Evolutionary conservation across 2,888 invertebrate species (phyloP).

Genomic region (Idaea straminata): DNA sequence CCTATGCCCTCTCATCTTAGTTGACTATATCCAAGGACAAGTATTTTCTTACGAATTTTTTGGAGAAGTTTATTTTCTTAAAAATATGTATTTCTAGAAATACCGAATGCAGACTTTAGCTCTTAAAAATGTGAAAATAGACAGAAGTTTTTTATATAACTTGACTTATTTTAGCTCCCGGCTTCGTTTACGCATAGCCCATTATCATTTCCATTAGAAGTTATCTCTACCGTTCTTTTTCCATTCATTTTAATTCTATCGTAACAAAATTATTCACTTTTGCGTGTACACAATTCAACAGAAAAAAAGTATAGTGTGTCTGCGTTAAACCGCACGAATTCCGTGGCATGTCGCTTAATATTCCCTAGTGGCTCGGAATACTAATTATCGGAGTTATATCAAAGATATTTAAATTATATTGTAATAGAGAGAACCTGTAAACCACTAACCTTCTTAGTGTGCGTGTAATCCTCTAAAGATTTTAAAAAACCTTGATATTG

Average conservation of each 20-base stretch:
- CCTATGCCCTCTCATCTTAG: too few species aligned
- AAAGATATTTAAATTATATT: not conserved
- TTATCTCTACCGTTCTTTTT: not conserved
- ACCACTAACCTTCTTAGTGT: too few species aligned
- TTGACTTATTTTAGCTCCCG: too few species aligned
- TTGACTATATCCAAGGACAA: too few species aligned
- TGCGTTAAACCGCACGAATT: conserved; percentile 39
- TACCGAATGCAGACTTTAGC: too few species aligned
- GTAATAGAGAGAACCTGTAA: not conserved
- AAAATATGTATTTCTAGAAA: too few species aligned
- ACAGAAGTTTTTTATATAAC: too few species aligned
- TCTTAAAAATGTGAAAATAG: too few species aligned
- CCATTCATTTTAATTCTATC: not conserved
- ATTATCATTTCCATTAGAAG: not conserved
- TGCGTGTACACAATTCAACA: not conserved
- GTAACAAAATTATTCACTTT: not conserved
- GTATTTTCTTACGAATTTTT: too few species aligned
- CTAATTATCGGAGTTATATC: conserved; percentile 43
- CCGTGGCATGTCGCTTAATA: conserved; percentile 45
- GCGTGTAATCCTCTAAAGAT: too few species aligned
- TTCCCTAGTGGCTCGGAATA: conserved; percentile 49
- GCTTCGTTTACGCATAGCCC: not conserved
- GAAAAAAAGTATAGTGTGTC: conserved; percentile 23
- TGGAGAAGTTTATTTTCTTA: too few species aligned
- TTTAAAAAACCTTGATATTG: too few species aligned